Conservation (phyloP, 2,113 vertebrate genomes). For the Andinoacara biseriatus region DNA sequence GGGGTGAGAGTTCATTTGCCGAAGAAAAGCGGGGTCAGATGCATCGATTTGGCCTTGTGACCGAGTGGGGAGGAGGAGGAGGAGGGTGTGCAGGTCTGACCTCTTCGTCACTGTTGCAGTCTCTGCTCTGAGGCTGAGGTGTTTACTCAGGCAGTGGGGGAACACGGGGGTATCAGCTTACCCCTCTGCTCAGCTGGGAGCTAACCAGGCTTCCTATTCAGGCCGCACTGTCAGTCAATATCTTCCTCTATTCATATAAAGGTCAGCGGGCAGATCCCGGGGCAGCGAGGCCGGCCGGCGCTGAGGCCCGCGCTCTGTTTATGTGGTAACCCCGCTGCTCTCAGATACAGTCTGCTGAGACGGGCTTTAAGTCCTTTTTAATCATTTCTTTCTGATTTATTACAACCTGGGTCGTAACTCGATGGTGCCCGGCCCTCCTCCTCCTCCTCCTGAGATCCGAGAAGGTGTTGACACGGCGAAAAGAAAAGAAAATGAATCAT, state of each 20-base stretch:
- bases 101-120: conserved; percentile 49
- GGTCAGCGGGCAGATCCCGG: conserved; percentile 41
- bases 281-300: background rate
- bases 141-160: conserved; percentile 44
- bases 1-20: conserved; percentile 66
- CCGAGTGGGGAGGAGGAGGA: background rate
- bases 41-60: conserved; percentile 74
- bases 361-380: conserved; percentile 41
- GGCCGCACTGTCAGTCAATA: conserved; percentile 56
- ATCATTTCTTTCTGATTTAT: conserved; percentile 28
- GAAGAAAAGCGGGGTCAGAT: conserved; percentile 55
- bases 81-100: conserved; percentile 23
- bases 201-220: conserved; percentile 62
- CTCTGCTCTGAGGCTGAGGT: conserved; percentile 21
- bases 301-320: conserved; percentile 7
- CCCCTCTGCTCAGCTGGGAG: conserved; percentile 48
- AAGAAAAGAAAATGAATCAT: background rate
- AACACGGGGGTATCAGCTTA: conserved; percentile 43
- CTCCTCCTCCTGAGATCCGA: background rate
- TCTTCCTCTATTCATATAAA: conserved; percentile 49
- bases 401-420: background rate
- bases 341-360: background rate
- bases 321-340: conserved; percentile 8
- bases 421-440: background rate
- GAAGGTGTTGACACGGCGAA: background rate